Evolutionary conservation across 2,113 vertebrate species (phyloP).

Genomic region (Neolamprologus cancellatus): DNA sequence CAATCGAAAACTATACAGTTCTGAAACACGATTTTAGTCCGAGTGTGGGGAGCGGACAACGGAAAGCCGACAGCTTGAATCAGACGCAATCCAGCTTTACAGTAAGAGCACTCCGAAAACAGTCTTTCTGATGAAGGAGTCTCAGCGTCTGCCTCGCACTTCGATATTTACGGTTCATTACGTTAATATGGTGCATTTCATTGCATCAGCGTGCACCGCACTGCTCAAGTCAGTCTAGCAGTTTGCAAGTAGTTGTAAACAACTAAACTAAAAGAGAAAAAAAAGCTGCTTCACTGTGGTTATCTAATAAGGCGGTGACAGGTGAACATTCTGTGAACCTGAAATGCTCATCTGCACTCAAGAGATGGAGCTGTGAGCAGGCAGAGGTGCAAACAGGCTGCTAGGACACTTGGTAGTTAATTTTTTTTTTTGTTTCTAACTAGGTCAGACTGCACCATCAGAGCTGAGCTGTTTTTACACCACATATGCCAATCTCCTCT

Average conservation of each 20-base stretch:
- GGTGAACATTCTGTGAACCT: background rate
- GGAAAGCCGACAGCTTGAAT: slow-evolving; percentile 8
- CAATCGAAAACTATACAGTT: background rate
- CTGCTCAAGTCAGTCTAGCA: background rate
- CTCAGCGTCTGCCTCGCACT: background rate
- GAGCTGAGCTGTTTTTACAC: slow-evolving; percentile 5
- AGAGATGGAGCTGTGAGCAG: background rate
- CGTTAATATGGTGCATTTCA: background rate
- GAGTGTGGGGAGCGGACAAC: background rate
- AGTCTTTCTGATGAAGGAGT: background rate
- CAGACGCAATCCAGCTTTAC: slow-evolving; percentile 3
- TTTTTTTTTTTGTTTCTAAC: slow-evolving; percentile 35
- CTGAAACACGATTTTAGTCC: background rate
- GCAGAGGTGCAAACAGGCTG: background rate
- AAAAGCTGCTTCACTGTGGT: background rate
- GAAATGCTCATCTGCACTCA: background rate
- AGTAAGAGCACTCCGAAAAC: slow-evolving; percentile 7
- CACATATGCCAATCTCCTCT: background rate
- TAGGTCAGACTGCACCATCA: slow-evolving; percentile 33
- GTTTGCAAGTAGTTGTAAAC: background rate
- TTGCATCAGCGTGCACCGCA: background rate
- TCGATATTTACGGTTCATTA: background rate
- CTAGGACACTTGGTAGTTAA: background rate
- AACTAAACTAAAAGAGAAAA: background rate
- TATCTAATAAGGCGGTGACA: background rate